Evolutionary conservation across 1,140 invertebrate species (phyloP).

Genomic region (Semibalanus balanoides): DNA sequence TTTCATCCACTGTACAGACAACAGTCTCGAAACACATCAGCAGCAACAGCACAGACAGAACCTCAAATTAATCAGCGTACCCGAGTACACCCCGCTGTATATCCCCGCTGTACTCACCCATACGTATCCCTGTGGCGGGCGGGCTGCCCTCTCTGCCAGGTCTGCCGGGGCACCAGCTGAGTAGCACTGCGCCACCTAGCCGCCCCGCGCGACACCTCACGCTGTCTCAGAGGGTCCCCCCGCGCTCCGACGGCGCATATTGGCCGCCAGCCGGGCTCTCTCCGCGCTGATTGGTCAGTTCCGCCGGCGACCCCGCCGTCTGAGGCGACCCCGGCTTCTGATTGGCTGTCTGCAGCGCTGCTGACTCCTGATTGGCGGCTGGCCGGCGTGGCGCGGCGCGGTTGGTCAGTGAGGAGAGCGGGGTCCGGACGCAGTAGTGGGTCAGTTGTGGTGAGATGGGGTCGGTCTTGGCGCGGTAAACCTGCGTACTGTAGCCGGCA

Average conservation of each 20-base stretch:
- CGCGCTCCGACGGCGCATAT: background rate
- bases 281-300: no score
- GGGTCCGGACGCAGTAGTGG: background rate
- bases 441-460: background rate
- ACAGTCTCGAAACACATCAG: no score
- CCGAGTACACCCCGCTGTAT: no score
- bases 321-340: background rate
- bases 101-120: background rate
- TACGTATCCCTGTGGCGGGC: background rate
- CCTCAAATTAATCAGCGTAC: no score
- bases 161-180: background rate
- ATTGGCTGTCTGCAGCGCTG: background rate
- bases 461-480: background rate
- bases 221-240: background rate
- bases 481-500: background rate
- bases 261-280: background rate
- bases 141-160: background rate
- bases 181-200: background rate
- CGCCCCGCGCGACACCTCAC: background rate
- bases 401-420: background rate
- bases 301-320: background rate
- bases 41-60: no score
- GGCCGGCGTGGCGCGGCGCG: no score
- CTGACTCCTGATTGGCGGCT: no score
- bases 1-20: no score